Base-by-base conservation (phyloP, 2,113 vertebrate genomes). In the Hymenochirus boettgeri region DNA sequence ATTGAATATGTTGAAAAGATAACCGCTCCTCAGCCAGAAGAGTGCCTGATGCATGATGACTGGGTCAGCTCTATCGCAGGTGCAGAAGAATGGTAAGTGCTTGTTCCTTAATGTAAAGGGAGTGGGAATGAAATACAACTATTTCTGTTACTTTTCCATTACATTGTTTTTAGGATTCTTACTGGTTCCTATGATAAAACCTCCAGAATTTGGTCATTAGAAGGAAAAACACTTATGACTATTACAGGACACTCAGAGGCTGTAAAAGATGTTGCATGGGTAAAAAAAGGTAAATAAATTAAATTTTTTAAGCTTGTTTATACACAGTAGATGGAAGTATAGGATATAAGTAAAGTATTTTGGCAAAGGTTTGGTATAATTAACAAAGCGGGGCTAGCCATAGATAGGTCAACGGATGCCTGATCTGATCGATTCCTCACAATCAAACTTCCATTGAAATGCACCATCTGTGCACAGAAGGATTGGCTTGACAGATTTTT, bases 31-130 rank as follows among this genome's bases (percentile, higher is more conserved):
- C 91, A 97, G 70, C 92, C 95, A 0, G 91, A 99, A 77, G 93
- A 98, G 58, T 97, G 95, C 67, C 89, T 99, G 77, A 88, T 97
- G 80, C 96, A 99, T 0, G 96, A 99, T 3, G 96, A 99, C 81
- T 99, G 96, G 96, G 93, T 99, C 72, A 99, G 96, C 74, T 86
- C 93, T 0, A 72, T 98, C n/a, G 72, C 89, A 70, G 94, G 86
- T 15, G 84, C 91, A 53, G 75, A 90, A 54, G 94, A 98, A 85
- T 98, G 96, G 96, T 97, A 83, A 76, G n/a, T 1, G 47, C 37
- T 4, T 24, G 11, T 57, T 21, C 2, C 31, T 42, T 27, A 42
- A 42, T n/a, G n/a, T n/a, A n/a, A n/a, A n/a, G n/a, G n/a, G n/a
- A n/a, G n/a, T n/a, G n/a, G n/a, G n/a, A n/a, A n/a, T n/a, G n/a